Evolutionary conservation across 2,113 vertebrate species (phyloP).

Genomic region (Pungitius pungitius): DNA sequence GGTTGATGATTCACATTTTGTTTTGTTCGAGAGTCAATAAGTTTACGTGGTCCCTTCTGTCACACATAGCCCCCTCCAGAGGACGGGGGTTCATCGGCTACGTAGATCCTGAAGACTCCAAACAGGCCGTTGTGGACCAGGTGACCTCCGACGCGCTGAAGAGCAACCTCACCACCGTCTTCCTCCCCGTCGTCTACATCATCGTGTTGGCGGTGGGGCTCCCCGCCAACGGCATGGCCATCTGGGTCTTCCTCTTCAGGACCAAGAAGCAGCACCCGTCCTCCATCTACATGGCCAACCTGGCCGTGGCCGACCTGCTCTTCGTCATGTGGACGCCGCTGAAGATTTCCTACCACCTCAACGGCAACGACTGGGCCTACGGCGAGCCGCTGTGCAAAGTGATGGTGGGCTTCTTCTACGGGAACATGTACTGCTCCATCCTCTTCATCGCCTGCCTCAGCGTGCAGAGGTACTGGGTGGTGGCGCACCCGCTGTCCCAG

Average conservation of each 20-base stretch:
- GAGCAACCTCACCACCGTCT: constrained; percentile 87
- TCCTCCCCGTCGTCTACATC: constrained; percentile 87
- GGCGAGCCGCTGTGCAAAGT: constrained; percentile 92
- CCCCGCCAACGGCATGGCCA: constrained; percentile 88
- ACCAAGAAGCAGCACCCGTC: constrained; percentile 90
- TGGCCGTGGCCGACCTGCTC: constrained; percentile 92
- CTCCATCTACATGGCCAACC: constrained; percentile 91
- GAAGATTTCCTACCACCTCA: constrained; percentile 91
- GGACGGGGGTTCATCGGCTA: constrained; percentile 6
- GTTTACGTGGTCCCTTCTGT: not conserved
- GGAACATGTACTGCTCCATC: constrained; percentile 96
- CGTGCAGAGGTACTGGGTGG: constrained; percentile 93
- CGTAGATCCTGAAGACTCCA: not conserved
- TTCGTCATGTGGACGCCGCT: constrained; percentile 91
- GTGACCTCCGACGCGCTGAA: constrained; percentile 73
- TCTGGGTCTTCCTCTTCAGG: constrained; percentile 92
- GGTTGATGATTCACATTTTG: not conserved
- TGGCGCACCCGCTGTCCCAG: constrained; percentile 88
- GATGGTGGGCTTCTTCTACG: constrained; percentile 91
- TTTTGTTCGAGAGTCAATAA: not conserved
- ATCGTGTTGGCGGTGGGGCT: constrained; percentile 87
- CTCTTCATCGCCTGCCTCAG: constrained; percentile 95
- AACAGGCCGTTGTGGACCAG: not conserved
- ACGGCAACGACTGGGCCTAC: constrained; percentile 91
- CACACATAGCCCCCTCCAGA: not conserved